These are phyloP conservation scores for Cristatella mucedo DNA, from an alignment of 2,888 invertebrate genomes.

Conservation along the genomic window DNA sequence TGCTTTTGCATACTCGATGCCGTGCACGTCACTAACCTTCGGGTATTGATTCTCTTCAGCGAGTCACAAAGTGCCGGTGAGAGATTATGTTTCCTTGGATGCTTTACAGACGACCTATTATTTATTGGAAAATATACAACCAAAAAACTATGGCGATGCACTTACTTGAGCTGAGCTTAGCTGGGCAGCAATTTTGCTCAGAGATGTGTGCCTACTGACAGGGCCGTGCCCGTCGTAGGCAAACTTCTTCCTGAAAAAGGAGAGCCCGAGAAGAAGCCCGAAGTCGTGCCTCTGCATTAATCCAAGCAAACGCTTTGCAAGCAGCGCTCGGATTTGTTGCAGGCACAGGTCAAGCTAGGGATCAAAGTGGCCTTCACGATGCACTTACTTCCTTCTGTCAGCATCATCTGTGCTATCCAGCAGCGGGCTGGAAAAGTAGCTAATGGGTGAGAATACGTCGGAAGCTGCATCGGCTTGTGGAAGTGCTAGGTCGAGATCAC, in stretches of 20 bases:
- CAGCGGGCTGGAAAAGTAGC: not conserved
- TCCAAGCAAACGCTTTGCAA: too few species aligned
- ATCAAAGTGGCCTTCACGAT: too few species aligned
- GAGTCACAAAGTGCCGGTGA: not conserved
- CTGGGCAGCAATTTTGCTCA: constrained; percentile 78
- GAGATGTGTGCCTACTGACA: constrained; percentile 58
- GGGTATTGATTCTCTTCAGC: not conserved
- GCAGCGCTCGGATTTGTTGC: too few species aligned
- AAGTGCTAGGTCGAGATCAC: not conserved
- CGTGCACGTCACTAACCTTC: too few species aligned
- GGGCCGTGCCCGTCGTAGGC: constrained; percentile 28
- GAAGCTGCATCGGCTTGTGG: not conserved
- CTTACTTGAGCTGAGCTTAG: constrained; percentile 65
- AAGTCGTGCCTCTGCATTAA: constrained; percentile 17
- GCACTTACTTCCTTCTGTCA: constrained; percentile 9
- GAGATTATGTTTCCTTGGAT: too few species aligned
- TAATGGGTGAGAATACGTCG: not conserved
- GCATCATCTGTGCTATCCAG: constrained; percentile 3
- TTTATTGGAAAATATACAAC: constrained; percentile 38
- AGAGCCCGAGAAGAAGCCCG: not conserved
- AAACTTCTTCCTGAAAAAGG: constrained; percentile 17
- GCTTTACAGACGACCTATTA: not conserved
- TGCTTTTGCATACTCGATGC: too few species aligned
- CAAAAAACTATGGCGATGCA: constrained; percentile 14
- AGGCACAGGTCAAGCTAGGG: too few species aligned